Conservation (phyloP, 2,113 vertebrate genomes). For the Eptesicus fuscus region DNA sequence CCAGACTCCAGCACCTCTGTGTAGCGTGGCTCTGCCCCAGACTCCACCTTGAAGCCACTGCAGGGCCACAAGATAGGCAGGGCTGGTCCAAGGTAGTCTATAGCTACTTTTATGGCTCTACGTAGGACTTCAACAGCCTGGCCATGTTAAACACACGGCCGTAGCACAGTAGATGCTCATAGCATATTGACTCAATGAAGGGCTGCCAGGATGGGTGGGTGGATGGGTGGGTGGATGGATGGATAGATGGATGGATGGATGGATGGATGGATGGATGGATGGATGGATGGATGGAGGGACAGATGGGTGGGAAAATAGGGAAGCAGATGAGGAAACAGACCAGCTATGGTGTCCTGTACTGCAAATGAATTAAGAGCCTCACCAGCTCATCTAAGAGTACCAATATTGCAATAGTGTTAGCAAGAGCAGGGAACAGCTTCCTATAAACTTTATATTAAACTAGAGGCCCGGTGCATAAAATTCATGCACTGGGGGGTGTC, state of each 20-base stretch:
- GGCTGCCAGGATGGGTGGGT: background rate
- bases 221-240: too few relatives aligned
- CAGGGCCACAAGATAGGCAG: conserved; percentile 83
- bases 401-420: background rate
- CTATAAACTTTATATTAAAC: background rate
- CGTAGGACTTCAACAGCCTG: conserved; percentile 93
- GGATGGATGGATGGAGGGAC: too few relatives aligned
- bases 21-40: conserved; percentile 91
- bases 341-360: background rate
- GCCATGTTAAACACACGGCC: conserved; percentile 77
- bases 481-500: too few relatives aligned
- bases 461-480: too few relatives aligned
- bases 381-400: background rate
- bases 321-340: background rate
- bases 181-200: background rate
- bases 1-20: conserved; percentile 94
- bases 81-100: conserved; percentile 88
- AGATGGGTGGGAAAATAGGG: too few relatives aligned
- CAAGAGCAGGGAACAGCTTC: background rate
- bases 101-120: conserved; percentile 91
- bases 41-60: conserved; percentile 90
- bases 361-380: background rate
- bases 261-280: too few relatives aligned
- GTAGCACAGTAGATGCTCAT: background rate
- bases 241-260: background rate